Evolutionary conservation across 2,797 vertebrate genomes (phyloP).

Genomic region (Numenius phaeopus): DNA sequence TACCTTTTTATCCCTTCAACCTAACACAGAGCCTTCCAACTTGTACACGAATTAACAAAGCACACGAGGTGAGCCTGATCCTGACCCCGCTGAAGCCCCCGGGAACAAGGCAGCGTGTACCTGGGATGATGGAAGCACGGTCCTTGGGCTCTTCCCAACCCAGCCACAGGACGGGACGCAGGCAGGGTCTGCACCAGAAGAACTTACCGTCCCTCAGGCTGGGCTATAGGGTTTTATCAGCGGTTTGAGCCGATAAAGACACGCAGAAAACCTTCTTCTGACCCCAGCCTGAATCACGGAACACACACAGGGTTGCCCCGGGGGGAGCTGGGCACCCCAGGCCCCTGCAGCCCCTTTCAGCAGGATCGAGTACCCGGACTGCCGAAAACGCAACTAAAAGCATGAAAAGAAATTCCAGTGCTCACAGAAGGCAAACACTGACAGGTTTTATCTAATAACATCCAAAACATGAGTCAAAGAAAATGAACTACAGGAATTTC

Average conservation of each 20-base stretch:
- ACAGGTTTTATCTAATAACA: not conserved
- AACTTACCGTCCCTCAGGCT: too few species aligned
- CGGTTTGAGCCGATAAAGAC: not conserved
- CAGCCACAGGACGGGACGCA: accelerated
- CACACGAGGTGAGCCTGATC: not conserved
- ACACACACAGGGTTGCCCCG: accelerated
- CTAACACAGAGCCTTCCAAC: not conserved
- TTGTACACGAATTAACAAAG: not conserved
- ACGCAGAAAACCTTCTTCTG: not conserved
- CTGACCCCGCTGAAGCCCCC: not conserved
- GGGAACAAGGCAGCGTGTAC: not conserved
- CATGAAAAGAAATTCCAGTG: not conserved
- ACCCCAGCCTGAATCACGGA: too few species aligned
- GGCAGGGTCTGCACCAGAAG: not conserved
- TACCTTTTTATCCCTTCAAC: not conserved
- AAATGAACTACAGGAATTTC: not conserved
- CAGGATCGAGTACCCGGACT: accelerated
- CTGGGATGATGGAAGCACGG: accelerated
- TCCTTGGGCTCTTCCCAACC: not conserved
- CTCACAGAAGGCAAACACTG: not conserved
- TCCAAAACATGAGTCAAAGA: not conserved
- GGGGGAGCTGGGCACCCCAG: not conserved
- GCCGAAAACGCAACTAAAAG: not conserved
- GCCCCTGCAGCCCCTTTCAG: not conserved
- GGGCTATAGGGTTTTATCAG: too few species aligned